Percentiles rank a stretch among this genome's conserved stretches.
Conservation (phyloP, 2,113 vertebrate genomes). For the Grammomys surdaster region DNA sequence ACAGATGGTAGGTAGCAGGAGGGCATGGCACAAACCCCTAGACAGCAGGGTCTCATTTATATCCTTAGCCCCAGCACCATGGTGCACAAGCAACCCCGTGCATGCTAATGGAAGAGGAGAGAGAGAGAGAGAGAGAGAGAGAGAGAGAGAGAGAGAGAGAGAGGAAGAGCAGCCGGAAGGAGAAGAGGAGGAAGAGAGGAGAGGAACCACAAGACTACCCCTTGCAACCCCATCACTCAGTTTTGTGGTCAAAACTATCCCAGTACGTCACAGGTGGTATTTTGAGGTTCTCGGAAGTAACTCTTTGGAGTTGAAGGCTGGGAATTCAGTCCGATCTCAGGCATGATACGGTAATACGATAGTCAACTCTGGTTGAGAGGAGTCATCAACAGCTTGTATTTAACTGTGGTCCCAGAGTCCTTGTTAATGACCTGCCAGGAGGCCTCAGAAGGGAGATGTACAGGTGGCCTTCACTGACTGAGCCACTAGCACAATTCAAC, state of each 20-base stretch:
- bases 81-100: neutral
- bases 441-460: neutral
- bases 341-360: neutral
- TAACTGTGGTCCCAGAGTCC: neutral
- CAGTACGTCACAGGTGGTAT: neutral
- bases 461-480: no score
- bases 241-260: neutral
- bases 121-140: no score
- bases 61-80: neutral
- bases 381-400: neutral
- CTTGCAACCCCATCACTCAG: neutral
- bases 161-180: neutral
- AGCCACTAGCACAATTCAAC: neutral
- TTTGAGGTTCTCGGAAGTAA: neutral
- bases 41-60: neutral
- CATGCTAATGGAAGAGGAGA: neutral
- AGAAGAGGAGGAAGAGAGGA: neutral
- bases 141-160: no score
- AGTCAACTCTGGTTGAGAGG: neutral
- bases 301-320: neutral
- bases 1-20: neutral
- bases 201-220: neutral
- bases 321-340: neutral
- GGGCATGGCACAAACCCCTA: neutral
- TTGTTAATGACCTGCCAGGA: neutral